Percentiles rank a stretch among this genome's conserved stretches.
These are phyloP conservation scores for Alosa sapidissima DNA, from an alignment of 2,797 vertebrate genomes.

Conservation along the genomic window DNA sequence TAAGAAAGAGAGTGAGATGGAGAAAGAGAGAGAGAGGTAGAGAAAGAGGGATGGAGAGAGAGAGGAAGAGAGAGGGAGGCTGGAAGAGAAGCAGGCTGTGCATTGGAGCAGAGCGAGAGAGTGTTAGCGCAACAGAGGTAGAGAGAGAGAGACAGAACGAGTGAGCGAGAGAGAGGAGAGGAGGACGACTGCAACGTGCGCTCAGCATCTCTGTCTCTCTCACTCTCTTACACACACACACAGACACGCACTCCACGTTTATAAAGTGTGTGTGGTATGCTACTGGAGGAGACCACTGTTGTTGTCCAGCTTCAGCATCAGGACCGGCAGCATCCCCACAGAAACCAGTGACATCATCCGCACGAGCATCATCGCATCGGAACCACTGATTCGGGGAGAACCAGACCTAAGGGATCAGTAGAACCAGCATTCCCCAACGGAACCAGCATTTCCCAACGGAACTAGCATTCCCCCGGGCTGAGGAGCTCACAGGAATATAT, in stretches of 20 bases:
- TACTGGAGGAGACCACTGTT: slow-evolving; percentile 17
- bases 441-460: too few relatives aligned
- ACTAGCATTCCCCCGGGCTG: not conserved
- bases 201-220: not conserved
- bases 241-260: slow-evolving; percentile 11
- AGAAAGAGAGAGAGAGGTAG: slow-evolving; percentile 1
- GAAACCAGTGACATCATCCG: slow-evolving; percentile 40
- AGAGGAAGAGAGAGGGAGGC: not conserved
- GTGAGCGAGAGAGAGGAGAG: slow-evolving; percentile 19
- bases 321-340: slow-evolving; percentile 25
- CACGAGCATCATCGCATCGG: slow-evolving; percentile 18
- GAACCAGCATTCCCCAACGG: not conserved
- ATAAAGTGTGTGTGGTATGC: slow-evolving; percentile 38
- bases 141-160: not conserved
- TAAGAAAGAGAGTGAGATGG: slow-evolving; percentile 26
- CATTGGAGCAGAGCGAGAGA: not conserved
- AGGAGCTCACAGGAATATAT: not conserved
- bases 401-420: not conserved
- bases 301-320: slow-evolving; percentile 25
- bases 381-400: not conserved
- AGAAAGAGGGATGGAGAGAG: not conserved
- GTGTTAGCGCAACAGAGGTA: not conserved
- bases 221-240: not conserved
- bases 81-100: not conserved
- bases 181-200: slow-evolving; percentile 29